Percentiles rank a stretch among this genome's conserved stretches.
These are phyloP conservation scores for Bergia sp. DNA, from an alignment of 92 coral and sea anemone species.

Conservation along the genomic window DNA sequence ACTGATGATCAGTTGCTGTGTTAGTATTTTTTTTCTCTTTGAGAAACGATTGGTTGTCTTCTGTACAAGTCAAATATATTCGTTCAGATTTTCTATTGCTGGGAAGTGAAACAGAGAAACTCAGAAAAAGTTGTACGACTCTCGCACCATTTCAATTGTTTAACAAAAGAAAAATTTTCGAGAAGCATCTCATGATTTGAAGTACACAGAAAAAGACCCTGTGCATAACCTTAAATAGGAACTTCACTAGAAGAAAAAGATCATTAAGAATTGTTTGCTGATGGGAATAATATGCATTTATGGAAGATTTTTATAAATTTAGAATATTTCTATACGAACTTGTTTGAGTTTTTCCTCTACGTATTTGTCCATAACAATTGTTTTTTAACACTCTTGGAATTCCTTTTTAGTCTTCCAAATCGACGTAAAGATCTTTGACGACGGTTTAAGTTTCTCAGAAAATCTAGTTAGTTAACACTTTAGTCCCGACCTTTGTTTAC, in stretches of 20 bases:
- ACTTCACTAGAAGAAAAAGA: background rate
- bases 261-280: background rate
- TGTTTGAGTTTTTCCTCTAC: background rate
- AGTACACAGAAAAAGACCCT: background rate
- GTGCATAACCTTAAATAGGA: background rate
- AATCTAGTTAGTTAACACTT: background rate
- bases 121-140: no score
- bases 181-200: no score
- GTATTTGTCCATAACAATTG: background rate
- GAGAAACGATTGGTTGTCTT: no score
- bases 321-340: background rate
- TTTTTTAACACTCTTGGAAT: background rate
- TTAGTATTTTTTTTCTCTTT: no score
- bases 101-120: no score
- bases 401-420: background rate
- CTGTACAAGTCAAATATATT: no score
- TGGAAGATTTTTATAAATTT: background rate
- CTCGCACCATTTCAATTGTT: no score
- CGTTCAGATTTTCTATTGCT: no score
- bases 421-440: background rate
- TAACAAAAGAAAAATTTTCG: no score
- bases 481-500: background rate
- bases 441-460: background rate
- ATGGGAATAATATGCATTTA: constrained; percentile 3
- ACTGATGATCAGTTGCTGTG: no score